A percentile compares a stretch with the other conserved stretches of the same genome.
These are phyloP conservation scores for Callopanchax toddi DNA, from an alignment of 2,113 vertebrate genomes.

Conservation along the genomic window DNA sequence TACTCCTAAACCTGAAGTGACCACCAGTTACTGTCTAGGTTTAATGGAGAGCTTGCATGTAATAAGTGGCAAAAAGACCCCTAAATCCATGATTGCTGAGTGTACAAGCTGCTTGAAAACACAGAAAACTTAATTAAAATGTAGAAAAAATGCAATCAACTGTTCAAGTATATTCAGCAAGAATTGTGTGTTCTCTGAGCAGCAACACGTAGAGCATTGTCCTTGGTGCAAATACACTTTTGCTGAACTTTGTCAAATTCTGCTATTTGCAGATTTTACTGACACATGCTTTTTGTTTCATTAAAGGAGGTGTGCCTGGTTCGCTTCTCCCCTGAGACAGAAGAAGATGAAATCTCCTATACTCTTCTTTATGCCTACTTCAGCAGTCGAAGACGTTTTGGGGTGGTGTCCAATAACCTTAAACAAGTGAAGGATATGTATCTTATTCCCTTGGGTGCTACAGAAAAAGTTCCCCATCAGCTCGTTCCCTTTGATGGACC, in stretches of 20 bases:
- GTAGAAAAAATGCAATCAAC: not conserved
- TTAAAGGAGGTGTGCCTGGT: slow-evolving; percentile 95
- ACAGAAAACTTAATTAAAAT: not conserved
- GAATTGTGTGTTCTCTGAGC: not conserved
- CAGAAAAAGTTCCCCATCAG: slow-evolving; percentile 96
- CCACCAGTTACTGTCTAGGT: not conserved
- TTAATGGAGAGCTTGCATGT: not conserved
- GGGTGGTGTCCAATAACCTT: slow-evolving; percentile 95
- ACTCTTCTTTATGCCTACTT: slow-evolving; percentile 95
- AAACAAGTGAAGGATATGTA: slow-evolving; percentile 99
- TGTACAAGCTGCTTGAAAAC: not conserved
- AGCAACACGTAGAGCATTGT: not conserved
- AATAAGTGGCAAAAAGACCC: not conserved
- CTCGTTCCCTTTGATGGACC: slow-evolving; percentile 98
- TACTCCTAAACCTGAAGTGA: not conserved
- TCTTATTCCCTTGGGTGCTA: slow-evolving; percentile 92
- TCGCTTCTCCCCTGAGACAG: slow-evolving; percentile 94
- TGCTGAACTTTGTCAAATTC: not conserved
- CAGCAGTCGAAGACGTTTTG: slow-evolving; percentile 95
- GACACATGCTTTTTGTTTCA: slow-evolving; percentile 38
- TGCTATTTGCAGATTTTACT: slow-evolving; percentile 7
- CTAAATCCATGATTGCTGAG: too few relatives aligned
- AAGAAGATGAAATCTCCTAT: slow-evolving; percentile 98
- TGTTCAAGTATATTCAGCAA: not conserved
- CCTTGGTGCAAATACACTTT: not conserved